phyloP scores from a whole-genome alignment of 2,113 vertebrate species.

The Anser brachyrhynchus region DNA sequence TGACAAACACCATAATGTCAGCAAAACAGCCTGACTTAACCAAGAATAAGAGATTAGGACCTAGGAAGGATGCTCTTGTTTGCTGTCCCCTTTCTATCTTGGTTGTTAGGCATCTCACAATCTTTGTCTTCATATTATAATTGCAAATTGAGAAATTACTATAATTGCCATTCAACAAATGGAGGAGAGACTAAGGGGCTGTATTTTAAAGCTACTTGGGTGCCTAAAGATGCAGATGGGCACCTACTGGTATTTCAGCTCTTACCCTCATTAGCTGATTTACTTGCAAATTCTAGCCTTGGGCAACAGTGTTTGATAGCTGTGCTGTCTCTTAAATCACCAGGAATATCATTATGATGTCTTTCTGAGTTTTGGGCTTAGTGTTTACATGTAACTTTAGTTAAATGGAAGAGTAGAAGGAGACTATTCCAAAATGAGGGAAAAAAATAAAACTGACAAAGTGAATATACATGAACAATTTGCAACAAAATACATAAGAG shows the following conservation, averaged over 20 bases:
- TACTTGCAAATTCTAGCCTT: conserved; percentile 49
- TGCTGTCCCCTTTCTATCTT: not conserved
- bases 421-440: not conserved
- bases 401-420: not conserved
- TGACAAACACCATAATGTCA: not conserved
- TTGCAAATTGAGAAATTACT: not conserved
- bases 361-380: not conserved
- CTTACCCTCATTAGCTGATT: conserved; percentile 43
- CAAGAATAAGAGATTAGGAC: not conserved
- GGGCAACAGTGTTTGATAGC: conserved; percentile 29
- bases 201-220: conserved; percentile 13
- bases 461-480: not conserved
- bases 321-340: conserved; percentile 6
- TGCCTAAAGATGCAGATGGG: conserved; percentile 7
- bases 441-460: not conserved
- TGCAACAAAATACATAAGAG: not conserved
- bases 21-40: not conserved
- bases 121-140: not conserved
- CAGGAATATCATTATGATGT: not conserved
- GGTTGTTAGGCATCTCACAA: not conserved
- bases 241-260: conserved; percentile 33
- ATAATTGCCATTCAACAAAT: not conserved
- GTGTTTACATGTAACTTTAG: not conserved
- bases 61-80: not conserved
- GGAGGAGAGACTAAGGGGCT: not conserved